Percentiles rank a stretch among this genome's conserved stretches.
These are phyloP conservation scores for Oryzias javanicus DNA, from an alignment of 2,113 vertebrate species.

Conservation along the genomic window DNA sequence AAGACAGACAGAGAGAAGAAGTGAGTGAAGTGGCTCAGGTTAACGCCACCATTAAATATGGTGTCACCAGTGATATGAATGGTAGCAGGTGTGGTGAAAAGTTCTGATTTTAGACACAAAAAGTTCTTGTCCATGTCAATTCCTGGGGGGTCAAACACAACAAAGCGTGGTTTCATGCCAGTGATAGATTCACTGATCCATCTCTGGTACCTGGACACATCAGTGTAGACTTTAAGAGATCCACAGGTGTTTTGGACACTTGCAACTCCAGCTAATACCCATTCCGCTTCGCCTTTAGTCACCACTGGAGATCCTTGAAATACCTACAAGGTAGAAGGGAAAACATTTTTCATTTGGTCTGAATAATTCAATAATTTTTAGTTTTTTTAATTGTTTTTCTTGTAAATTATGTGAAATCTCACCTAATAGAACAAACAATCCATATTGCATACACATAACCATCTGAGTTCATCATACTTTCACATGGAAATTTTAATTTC, in stretches of 20 bases:
- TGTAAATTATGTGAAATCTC: too few species aligned
- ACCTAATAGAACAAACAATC: too few species aligned
- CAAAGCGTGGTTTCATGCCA: not conserved
- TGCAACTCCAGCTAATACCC: conserved; percentile 6
- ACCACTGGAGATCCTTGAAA: conserved; percentile 4
- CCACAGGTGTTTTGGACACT: not conserved
- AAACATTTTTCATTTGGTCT: not conserved
- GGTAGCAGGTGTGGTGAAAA: too few species aligned
- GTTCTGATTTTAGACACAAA: too few species aligned
- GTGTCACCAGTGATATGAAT: too few species aligned
- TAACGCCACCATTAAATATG: too few species aligned
- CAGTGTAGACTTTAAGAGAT: not conserved
- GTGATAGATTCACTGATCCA: not conserved
- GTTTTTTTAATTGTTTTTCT: too few species aligned
- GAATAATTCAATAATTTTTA: not conserved
- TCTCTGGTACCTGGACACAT: conserved; percentile 8
- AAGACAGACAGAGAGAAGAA: too few species aligned
- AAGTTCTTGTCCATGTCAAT: not conserved
- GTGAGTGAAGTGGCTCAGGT: too few species aligned
- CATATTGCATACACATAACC: too few species aligned
- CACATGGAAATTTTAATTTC: too few species aligned
- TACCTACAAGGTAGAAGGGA: conserved; percentile 2
- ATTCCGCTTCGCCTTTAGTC: not conserved
- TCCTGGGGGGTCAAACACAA: not conserved
- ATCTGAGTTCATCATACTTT: too few species aligned